A percentile compares a stretch with the other conserved stretches of the same genome.
These are phyloP conservation scores for Altica lythri DNA, from an alignment of 2,888 invertebrate genomes.

Conservation along the genomic window DNA sequence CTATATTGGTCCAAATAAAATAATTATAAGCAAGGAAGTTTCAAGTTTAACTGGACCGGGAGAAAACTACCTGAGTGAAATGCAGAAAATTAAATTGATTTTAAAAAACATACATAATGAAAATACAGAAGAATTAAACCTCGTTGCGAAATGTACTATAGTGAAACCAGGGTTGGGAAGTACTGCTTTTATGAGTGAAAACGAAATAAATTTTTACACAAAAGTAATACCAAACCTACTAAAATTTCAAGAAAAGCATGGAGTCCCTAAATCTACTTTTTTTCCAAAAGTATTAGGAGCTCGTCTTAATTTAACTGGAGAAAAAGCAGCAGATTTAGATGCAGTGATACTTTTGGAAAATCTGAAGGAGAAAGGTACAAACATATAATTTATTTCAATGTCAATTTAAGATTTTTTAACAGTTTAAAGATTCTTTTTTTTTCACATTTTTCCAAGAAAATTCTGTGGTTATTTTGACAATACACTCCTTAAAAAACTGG, in stretches of 20 bases:
- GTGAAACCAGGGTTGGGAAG: not conserved
- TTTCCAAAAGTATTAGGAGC: conserved; percentile 58
- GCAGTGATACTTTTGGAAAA: too few relatives aligned
- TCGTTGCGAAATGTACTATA: conserved; percentile 8
- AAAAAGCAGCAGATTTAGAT: conserved; percentile 55
- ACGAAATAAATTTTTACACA: conserved; percentile 60
- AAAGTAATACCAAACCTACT: conserved; percentile 55
- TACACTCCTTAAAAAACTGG: too few relatives aligned
- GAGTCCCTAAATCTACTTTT: conserved; percentile 53
- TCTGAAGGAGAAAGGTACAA: too few relatives aligned
- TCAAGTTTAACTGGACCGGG: conserved; percentile 14
- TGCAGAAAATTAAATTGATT: conserved; percentile 21
- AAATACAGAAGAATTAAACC: conserved; percentile 5
- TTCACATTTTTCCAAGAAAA: too few relatives aligned
- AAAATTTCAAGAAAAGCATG: conserved; percentile 54
- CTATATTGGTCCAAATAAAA: conserved; percentile 14
- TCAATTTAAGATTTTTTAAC: too few relatives aligned
- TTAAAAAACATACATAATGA: conserved; percentile 6
- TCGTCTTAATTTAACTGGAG: conserved; percentile 27
- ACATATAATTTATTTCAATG: too few relatives aligned
- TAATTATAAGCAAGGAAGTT: conserved; percentile 6
- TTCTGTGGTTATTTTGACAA: too few relatives aligned
- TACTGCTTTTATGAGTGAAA: conserved; percentile 50
- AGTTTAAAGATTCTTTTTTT: too few relatives aligned
- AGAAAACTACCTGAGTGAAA: conserved; percentile 28